Percentiles rank a stretch among this genome's conserved stretches.
phyloP scores from a whole-genome alignment of 2,888 invertebrate species.

The Reticulitermes lucifugus region DNA sequence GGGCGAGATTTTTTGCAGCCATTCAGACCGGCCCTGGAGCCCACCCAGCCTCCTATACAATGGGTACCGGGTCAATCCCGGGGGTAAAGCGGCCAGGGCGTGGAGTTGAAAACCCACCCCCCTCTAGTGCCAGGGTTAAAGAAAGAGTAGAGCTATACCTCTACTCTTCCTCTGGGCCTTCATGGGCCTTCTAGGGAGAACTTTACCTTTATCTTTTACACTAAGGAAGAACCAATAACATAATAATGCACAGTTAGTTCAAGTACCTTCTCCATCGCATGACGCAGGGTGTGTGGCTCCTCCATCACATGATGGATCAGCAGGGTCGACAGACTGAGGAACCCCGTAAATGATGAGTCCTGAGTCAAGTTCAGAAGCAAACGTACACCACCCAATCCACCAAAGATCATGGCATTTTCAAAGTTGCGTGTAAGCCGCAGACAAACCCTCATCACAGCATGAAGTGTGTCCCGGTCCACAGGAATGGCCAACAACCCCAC shows the following conservation, averaged over 20 bases:
- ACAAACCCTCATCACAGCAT: slow-evolving; percentile 80
- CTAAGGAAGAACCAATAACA: no score
- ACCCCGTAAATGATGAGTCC: slow-evolving; percentile 78
- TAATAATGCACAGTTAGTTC: neutral
- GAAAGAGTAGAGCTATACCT: no score
- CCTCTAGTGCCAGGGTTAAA: no score
- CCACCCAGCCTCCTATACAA: no score
- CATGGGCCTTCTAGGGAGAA: no score
- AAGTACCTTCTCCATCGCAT: slow-evolving; percentile 82
- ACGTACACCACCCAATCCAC: slow-evolving; percentile 78
- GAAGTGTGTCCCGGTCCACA: slow-evolving; percentile 80
- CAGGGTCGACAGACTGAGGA: slow-evolving; percentile 79
- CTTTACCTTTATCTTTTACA: no score
- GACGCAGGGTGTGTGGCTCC: slow-evolving; percentile 76
- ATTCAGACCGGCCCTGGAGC: no score
- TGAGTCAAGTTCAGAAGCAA: slow-evolving; percentile 75
- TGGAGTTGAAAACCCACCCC: no score
- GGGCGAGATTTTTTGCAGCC: no score
- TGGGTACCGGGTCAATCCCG: no score
- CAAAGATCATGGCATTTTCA: slow-evolving; percentile 78
- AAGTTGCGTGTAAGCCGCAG: slow-evolving; percentile 80
- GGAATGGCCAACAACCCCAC: slow-evolving; percentile 77
- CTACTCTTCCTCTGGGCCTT: no score
- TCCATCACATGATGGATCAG: slow-evolving; percentile 84
- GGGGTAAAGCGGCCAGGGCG: no score